Evolutionary conservation across 2,113 vertebrate species (phyloP), one percentile per base, ranked within the genome.

Genomic region (Pholis gunnellus): DNA sequence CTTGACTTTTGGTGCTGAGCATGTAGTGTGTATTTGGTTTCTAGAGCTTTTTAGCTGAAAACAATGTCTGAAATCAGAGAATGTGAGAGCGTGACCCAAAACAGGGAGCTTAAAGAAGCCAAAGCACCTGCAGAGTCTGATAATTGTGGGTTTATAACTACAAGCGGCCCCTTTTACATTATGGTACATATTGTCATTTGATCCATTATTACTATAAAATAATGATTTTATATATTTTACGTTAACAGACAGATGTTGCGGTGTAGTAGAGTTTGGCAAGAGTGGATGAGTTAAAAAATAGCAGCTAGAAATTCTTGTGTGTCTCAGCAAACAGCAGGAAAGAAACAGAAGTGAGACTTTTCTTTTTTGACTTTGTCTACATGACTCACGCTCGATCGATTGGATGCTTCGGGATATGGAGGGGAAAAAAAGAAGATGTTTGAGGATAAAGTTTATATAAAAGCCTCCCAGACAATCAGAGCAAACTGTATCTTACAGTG

Each of bases 321-420:
- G 40, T 83, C 78, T 81, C 34, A 25, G 79, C 56, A 75, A 88
- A 78, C 87, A 82, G 84, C 46, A 9, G 70, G 84, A 27, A 68
- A 64, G 73, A 76, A 87, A 70, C 67, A 77, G 77, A 88, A 65
- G 70, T 79, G 44, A 85, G 78, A 34, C 38, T 78, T 76, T 46
- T 54, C 77, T 81, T 79, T 50, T 72, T 50, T 67, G 44, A 63
- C 59, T 85, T 61, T 63, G 50, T 78, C 84, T 69, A 18, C 75
- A 1, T 8, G 59, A 34, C 70, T 78, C 75, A 61, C 0, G 3
- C 34, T 27, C 52, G 9, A 91, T 88, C 3, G 86, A 91, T 92
- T 54, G 2, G 54, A 61, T 6, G 69, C 87, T 71, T 71, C 59
- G 2, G 70, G 82, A 75, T 54, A 74, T 48, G 48, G 80, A 61